Percentiles rank a stretch among this genome's conserved stretches.
phyloP scores from a whole-genome alignment of 2,888 invertebrate genomes.

The Caenorhabditis parvicauda region DNA sequence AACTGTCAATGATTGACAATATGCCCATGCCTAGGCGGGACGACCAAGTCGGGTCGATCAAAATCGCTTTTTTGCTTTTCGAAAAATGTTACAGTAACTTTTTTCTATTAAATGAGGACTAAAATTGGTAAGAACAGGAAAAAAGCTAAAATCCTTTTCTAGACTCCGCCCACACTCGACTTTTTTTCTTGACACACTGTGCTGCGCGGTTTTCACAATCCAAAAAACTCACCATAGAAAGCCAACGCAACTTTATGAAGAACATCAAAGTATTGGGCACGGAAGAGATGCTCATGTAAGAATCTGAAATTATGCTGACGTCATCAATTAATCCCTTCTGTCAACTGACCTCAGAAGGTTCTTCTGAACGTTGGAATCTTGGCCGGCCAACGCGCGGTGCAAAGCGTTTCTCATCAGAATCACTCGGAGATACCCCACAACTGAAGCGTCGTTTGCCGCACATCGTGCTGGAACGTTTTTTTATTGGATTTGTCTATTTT shows the following conservation, averaged over 20 bases:
- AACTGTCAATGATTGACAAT: too few species aligned
- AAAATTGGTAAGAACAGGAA: neutral
- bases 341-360: slow-evolving; percentile 72
- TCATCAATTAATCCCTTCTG: slow-evolving; percentile 65
- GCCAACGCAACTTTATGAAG: slow-evolving; percentile 42
- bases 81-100: neutral
- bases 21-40: too few species aligned
- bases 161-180: too few species aligned
- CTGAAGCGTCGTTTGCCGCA: neutral
- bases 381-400: slow-evolving; percentile 24
- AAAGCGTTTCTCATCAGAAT: slow-evolving; percentile 25
- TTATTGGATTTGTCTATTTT: too few species aligned
- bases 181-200: too few species aligned
- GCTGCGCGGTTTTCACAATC: too few species aligned
- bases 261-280: slow-evolving; percentile 45
- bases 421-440: slow-evolving; percentile 18
- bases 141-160: too few species aligned
- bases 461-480: too few species aligned
- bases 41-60: too few species aligned
- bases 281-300: slow-evolving; percentile 66
- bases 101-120: neutral
- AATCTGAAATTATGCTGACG: slow-evolving; percentile 74
- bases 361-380: slow-evolving; percentile 72
- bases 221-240: slow-evolving; percentile 28
- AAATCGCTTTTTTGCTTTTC: too few species aligned